Conservation (phyloP, 2,113 vertebrate species). For the Triplophysa rosa region DNA sequence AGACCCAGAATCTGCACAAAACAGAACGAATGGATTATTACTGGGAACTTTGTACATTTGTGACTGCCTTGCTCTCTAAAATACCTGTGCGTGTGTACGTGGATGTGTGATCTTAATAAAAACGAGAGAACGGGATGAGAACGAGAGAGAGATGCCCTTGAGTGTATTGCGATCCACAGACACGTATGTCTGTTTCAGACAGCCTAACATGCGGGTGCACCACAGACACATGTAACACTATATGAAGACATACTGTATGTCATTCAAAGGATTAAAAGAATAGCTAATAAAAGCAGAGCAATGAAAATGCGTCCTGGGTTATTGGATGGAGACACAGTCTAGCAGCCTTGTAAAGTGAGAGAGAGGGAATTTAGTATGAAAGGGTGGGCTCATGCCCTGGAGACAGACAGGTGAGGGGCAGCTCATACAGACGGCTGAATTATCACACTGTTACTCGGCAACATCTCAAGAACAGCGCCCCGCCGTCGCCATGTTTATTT, state of each 20-base stretch:
- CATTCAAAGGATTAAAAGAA: conserved; percentile 63
- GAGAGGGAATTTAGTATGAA: conserved; percentile 65
- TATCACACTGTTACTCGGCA: conserved; percentile 47
- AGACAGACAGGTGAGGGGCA: conserved; percentile 53
- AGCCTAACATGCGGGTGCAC: not conserved
- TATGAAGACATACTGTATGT: not conserved
- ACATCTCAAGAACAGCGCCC: conserved; percentile 39
- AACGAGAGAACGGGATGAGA: conserved; percentile 36
- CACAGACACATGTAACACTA: not conserved
- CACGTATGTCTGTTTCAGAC: not conserved
- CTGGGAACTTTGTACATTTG: conserved; percentile 91
- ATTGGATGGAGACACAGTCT: conserved; percentile 62
- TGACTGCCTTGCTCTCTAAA: conserved; percentile 92
- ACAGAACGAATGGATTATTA: conserved; percentile 99
- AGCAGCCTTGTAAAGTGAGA: conserved; percentile 52
- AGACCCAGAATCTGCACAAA: conserved; percentile 93
- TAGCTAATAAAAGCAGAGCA: conserved; percentile 68
- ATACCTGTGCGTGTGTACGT: conserved; percentile 64
- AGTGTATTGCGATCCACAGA: not conserved
- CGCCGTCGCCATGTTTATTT: conserved; percentile 55
- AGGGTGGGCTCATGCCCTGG: conserved; percentile 48
- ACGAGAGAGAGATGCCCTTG: conserved; percentile 55
- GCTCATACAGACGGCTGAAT: conserved; percentile 45
- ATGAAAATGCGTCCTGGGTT: conserved; percentile 59
- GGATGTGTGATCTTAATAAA: conserved; percentile 35